phyloP scores from a whole-genome alignment of 23 tunicate genomes.

The Ascidia mentula region DNA sequence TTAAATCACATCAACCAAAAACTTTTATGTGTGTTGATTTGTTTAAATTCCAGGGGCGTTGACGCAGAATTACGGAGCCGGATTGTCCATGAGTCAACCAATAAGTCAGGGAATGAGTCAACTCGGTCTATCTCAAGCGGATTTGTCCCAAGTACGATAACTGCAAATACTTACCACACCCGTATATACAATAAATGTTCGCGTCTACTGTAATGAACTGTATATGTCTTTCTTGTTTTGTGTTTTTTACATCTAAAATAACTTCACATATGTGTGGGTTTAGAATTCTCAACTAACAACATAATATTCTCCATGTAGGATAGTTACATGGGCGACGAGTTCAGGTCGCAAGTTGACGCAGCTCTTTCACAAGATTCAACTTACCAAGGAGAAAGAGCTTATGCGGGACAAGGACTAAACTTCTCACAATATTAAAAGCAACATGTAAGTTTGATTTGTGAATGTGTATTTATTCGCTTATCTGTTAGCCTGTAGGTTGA shows the following conservation, averaged over 20 bases:
- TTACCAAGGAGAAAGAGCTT: conserved; percentile 97
- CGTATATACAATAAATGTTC: background rate
- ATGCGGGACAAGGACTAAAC: conserved; percentile 83
- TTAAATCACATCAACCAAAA: no score
- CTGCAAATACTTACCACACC: background rate
- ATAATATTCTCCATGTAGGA: conserved; percentile 44
- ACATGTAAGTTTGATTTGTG: background rate
- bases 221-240: no score
- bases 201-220: no score
- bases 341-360: conserved; percentile 95
- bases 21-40: background rate
- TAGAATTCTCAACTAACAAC: no score
- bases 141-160: conserved; percentile 77
- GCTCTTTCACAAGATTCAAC: conserved; percentile 95
- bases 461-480: background rate
- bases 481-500: no score
- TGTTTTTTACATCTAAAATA: no score
- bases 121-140: conserved; percentile 91
- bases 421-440: conserved; percentile 87
- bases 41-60: conserved; percentile 47
- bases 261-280: no score
- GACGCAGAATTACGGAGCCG: conserved; percentile 84
- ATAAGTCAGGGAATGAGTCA: conserved; percentile 98
- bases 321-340: conserved; percentile 95
- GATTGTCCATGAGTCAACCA: conserved; percentile 91